Conservation (phyloP, 2,113 vertebrate species). For the Paedocypris sp. region DNA sequence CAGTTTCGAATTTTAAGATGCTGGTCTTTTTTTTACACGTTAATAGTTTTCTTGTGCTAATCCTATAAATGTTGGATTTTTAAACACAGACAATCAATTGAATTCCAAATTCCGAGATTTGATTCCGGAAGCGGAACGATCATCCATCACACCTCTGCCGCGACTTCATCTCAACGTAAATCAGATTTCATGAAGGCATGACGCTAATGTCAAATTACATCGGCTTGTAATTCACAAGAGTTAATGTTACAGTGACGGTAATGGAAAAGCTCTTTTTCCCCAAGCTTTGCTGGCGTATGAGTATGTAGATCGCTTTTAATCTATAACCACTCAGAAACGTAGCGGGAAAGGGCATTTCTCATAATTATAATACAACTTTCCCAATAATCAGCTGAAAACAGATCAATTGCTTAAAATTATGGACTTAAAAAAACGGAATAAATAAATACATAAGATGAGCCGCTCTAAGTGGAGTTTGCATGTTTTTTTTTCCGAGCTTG, state of each 20-base stretch:
- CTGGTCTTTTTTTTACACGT: too few species aligned
- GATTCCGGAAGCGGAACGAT: slow-evolving; percentile 16
- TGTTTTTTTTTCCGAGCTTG: too few species aligned
- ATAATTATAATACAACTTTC: too few species aligned
- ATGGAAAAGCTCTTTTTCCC: neutral
- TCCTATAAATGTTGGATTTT: slow-evolving; percentile 1
- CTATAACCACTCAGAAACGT: neutral
- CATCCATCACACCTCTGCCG: neutral
- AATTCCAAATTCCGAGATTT: slow-evolving; percentile 36
- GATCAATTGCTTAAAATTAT: too few species aligned
- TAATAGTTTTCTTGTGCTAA: neutral
- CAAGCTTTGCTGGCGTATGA: neutral
- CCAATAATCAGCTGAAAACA: too few species aligned
- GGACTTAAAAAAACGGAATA: too few species aligned
- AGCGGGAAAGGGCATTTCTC: neutral
- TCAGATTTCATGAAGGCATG: slow-evolving; percentile 17
- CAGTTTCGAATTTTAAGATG: too few species aligned
- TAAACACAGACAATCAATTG: slow-evolving; percentile 30
- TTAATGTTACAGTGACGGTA: neutral
- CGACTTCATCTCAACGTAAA: neutral
- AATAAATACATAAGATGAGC: too few species aligned
- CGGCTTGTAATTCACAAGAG: slow-evolving; percentile 10
- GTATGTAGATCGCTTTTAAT: neutral
- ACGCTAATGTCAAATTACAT: slow-evolving; percentile 27
- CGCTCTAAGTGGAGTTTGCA: too few species aligned